Conservation (phyloP, 2,888 invertebrate species). For the Stomorhina lunata region DNA sequence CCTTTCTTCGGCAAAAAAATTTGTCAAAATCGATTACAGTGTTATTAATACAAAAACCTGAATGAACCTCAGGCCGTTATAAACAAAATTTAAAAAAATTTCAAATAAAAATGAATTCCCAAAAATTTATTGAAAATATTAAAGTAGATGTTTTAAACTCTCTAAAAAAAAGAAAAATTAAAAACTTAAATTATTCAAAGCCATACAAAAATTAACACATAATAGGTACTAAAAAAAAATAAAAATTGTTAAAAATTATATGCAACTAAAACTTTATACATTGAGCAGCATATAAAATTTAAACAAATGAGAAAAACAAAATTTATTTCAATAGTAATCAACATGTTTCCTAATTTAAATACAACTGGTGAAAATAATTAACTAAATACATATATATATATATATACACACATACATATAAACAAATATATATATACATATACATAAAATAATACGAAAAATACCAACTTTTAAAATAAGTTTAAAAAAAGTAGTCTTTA, state of each 20-base stretch:
- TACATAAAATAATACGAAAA: conserved; percentile 51
- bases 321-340: conserved; percentile 56
- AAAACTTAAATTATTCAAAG: conserved; percentile 47
- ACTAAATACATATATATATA: conserved; percentile 57
- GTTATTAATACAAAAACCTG: too few relatives aligned
- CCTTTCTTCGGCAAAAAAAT: too few relatives aligned
- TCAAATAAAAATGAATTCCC: too few relatives aligned
- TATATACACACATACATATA: conserved; percentile 41
- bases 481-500: conserved; percentile 72
- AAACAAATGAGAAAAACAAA: conserved; percentile 24
- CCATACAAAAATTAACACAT: conserved; percentile 33
- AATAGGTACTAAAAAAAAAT: conserved; percentile 39
- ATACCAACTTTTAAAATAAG: conserved; percentile 53
- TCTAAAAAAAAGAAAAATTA: conserved; percentile 28
- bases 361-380: conserved; percentile 65
- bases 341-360: conserved; percentile 69
- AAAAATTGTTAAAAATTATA: conserved; percentile 58
- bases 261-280: conserved; percentile 72
- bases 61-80: too few relatives aligned
- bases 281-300: conserved; percentile 50
- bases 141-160: conserved; percentile 57
- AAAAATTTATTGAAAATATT: not conserved
- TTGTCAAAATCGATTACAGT: too few relatives aligned
- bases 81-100: conserved; percentile 11
- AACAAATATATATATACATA: conserved; percentile 27